Evolutionary conservation across 2,113 vertebrate genomes (phyloP).

Genomic region (Halichoerus grypus): DNA sequence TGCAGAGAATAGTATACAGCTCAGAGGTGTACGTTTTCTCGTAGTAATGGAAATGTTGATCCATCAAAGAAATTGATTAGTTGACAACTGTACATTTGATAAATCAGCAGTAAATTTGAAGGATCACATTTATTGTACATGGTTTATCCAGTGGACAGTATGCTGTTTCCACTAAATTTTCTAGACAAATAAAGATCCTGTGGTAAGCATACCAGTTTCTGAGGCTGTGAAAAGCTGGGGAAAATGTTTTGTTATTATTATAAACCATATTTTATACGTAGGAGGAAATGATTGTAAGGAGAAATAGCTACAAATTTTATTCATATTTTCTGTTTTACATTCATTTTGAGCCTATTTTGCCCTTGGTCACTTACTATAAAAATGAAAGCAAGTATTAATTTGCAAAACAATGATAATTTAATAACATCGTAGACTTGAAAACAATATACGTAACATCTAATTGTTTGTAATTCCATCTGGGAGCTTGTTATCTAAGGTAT

Average conservation of each 20-base stretch:
- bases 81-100: constrained; percentile 40
- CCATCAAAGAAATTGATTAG: constrained; percentile 73
- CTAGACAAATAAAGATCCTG: constrained; percentile 17
- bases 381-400: constrained; percentile 68
- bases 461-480: constrained; percentile 67
- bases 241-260: constrained; percentile 24
- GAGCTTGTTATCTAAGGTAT: constrained; percentile 58
- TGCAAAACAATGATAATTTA: constrained; percentile 67
- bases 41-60: constrained; percentile 75
- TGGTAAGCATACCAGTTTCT: constrained; percentile 58
- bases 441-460: neutral
- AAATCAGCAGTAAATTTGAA: constrained; percentile 43
- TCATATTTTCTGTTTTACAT: constrained; percentile 26
- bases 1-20: constrained; percentile 83
- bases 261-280: constrained; percentile 20
- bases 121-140: constrained; percentile 1
- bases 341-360: constrained; percentile 19
- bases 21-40: constrained; percentile 77
- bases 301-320: constrained; percentile 32
- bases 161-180: constrained; percentile 65
- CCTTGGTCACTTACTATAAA: constrained; percentile 39
- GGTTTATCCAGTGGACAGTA: neutral
- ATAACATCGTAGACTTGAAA: constrained; percentile 35
- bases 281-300: neutral
- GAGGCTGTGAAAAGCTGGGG: constrained; percentile 28